phyloP scores from a whole-genome alignment of 2,797 vertebrate genomes.

The Channallabes apus region DNA sequence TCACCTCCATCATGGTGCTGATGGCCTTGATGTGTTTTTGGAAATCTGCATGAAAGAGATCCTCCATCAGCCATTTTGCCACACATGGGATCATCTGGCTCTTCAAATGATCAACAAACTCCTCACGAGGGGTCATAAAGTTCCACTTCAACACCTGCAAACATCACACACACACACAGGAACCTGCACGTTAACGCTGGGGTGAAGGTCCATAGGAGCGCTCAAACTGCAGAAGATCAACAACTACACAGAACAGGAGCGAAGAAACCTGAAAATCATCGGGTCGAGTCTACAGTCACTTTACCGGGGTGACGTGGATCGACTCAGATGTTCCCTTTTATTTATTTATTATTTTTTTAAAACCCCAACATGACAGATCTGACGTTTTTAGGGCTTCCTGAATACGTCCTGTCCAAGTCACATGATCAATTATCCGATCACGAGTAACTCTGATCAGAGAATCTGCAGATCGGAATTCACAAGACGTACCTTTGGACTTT shows the following conservation, averaged over 20 bases:
- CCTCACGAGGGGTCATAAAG: slow-evolving; percentile 92
- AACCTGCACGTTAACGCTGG: background rate
- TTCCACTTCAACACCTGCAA: slow-evolving; percentile 87
- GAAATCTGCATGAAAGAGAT: slow-evolving; percentile 95
- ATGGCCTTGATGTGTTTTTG: slow-evolving; percentile 95
- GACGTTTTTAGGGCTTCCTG: no score
- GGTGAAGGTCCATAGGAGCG: background rate
- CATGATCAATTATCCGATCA: no score
- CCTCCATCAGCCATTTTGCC: slow-evolving; percentile 92
- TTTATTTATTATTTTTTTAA: no score
- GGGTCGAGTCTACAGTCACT: no score
- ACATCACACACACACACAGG: background rate
- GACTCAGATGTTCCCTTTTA: no score
- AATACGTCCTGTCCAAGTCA: no score
- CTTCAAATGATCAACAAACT: slow-evolving; percentile 95
- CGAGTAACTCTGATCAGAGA: no score
- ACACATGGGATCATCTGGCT: slow-evolving; percentile 91
- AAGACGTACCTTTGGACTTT: slow-evolving; percentile 83
- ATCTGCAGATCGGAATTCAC: no score
- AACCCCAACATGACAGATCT: no score
- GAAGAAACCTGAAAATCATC: no score
- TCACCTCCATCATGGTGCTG: slow-evolving; percentile 90
- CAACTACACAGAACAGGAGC: no score
- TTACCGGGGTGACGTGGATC: no score
- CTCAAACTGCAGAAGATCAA: background rate